Percentiles rank a stretch among this genome's conserved stretches.
These are phyloP conservation scores for Carettochelys insculpta DNA, from an alignment of 2,113 vertebrate genomes.

Conservation along the genomic window DNA sequence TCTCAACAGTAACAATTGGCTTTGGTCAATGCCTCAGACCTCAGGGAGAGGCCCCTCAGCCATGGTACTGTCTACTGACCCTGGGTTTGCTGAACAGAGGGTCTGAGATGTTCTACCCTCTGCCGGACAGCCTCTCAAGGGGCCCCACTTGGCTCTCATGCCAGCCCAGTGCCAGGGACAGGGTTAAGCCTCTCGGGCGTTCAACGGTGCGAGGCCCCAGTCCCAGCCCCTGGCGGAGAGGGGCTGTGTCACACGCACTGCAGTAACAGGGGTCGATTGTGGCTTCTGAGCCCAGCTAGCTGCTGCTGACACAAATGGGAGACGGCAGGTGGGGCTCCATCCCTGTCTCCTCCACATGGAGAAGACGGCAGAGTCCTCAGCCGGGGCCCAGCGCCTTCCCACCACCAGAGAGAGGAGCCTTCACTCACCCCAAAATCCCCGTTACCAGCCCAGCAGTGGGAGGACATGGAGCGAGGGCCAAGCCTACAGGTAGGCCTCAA, in stretches of 20 bases:
- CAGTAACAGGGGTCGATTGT: not conserved
- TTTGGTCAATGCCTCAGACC: not conserved
- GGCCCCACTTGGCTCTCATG: not conserved
- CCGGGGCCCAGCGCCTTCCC: not conserved
- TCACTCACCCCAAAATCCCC: not conserved
- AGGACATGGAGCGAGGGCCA: rapidly evolving
- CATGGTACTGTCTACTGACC: not conserved
- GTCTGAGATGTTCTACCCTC: not conserved
- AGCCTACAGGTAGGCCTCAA: not conserved
- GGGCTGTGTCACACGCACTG: too few species aligned
- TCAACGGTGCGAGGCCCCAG: not conserved
- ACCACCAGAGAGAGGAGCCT: not conserved
- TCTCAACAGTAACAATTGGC: not conserved
- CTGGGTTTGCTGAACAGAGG: not conserved
- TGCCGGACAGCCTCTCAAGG: not conserved
- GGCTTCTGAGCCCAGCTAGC: not conserved
- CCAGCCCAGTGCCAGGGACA: not conserved
- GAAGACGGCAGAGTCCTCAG: not conserved
- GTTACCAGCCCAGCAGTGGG: not conserved
- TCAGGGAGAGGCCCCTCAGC: not conserved
- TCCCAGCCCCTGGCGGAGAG: not conserved
- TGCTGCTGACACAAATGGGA: not conserved
- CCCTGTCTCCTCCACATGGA: not conserved
- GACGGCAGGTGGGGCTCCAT: not conserved
- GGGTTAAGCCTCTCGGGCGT: not conserved